These are phyloP conservation scores for Diaperis boleti DNA, from an alignment of 2,888 invertebrate genomes.

Conservation along the genomic window DNA sequence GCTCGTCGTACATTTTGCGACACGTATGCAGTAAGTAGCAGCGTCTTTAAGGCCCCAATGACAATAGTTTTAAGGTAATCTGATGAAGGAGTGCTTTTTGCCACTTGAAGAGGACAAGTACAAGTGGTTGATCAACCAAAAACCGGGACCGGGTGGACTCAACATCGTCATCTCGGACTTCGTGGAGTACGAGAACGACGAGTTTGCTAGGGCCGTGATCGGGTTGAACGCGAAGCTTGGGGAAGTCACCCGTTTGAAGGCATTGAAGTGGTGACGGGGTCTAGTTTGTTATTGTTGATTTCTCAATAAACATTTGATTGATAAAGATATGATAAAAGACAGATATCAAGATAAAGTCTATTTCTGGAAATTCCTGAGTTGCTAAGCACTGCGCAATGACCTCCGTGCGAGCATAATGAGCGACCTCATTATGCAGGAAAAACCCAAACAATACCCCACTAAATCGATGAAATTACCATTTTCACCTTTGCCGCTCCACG, in stretches of 20 bases:
- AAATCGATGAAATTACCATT: constrained; percentile 36
- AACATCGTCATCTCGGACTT: constrained; percentile 88
- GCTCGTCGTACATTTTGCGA: constrained; percentile 70
- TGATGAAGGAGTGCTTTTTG: constrained; percentile 62
- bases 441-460: constrained; percentile 21
- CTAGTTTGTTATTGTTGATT: no score
- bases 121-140: constrained; percentile 59
- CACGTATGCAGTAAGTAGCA: constrained; percentile 57
- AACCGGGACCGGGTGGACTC: constrained; percentile 65
- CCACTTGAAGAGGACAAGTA: constrained; percentile 58
- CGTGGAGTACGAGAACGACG: constrained; percentile 74
- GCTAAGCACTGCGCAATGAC: background rate
- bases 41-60: background rate
- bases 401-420: background rate
- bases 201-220: constrained; percentile 76
- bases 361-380: no score
- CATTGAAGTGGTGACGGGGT: no score
- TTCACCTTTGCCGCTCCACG: constrained; percentile 27
- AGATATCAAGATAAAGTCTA: no score
- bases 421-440: constrained; percentile 6
- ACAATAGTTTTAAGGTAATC: constrained; percentile 53
- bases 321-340: no score
- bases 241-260: no score
- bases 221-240: constrained; percentile 72
- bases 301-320: no score